phyloP scores from a whole-genome alignment of 2,888 invertebrate genomes.

The Psococerastis gibbosa region DNA sequence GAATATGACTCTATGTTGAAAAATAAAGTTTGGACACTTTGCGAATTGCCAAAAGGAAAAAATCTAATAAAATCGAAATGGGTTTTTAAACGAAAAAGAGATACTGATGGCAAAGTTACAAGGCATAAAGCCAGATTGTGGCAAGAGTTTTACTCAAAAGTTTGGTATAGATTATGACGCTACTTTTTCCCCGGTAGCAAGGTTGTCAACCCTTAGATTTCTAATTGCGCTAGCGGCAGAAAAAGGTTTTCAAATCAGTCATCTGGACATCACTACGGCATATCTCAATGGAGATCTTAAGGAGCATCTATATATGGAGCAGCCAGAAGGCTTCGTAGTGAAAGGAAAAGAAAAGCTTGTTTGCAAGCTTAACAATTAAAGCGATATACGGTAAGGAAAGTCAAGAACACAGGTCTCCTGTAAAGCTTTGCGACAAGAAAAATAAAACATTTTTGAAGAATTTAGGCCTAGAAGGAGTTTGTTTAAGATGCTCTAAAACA shows the following conservation, averaged over 20 bases:
- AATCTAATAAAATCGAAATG: slow-evolving; percentile 8
- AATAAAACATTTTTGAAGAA: too few relatives aligned
- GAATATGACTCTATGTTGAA: slow-evolving; percentile 6
- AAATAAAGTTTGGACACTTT: slow-evolving; percentile 9
- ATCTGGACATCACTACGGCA: slow-evolving; percentile 9
- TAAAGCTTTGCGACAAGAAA: too few relatives aligned
- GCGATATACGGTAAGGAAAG: slow-evolving; percentile 11
- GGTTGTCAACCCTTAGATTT: slow-evolving; percentile 1
- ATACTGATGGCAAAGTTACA: too few relatives aligned
- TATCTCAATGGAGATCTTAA: slow-evolving; percentile 9
- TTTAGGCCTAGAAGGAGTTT: too few relatives aligned
- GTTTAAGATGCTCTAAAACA: too few relatives aligned
- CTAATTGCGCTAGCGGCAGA: slow-evolving; percentile 7
- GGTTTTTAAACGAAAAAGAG: slow-evolving; percentile 5
- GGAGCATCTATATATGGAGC: slow-evolving; percentile 4
- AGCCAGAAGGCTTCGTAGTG: slow-evolving; percentile 3
- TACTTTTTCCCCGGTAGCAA: not conserved
- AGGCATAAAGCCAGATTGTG: slow-evolving; percentile 3
- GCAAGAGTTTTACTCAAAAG: slow-evolving; percentile 6
- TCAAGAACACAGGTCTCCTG: too few relatives aligned
- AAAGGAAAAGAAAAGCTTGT: not conserved
- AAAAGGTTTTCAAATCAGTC: slow-evolving; percentile 4
- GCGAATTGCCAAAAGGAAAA: not conserved
- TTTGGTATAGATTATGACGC: slow-evolving; percentile 7
- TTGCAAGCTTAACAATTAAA: slow-evolving; percentile 9